Percentiles rank a stretch among this genome's conserved stretches.
phyloP scores from a whole-genome alignment of 2,797 vertebrate genomes.

The Manis javanica region DNA sequence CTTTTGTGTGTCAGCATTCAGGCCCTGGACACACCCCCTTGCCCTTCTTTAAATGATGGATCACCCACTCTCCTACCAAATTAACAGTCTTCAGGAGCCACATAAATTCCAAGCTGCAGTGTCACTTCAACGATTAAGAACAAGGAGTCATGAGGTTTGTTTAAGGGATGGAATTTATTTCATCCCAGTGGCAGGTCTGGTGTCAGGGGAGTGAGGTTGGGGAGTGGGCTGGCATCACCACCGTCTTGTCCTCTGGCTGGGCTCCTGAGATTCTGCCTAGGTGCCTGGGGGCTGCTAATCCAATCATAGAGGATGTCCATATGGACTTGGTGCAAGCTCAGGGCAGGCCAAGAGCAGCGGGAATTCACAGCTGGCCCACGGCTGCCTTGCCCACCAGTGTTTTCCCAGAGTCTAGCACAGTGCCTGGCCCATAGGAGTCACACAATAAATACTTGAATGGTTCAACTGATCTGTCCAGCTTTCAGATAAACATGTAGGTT shows the following conservation, averaged over 20 bases:
- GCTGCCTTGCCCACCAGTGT: not conserved
- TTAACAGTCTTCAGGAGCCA: constrained; percentile 5
- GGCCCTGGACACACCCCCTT: not conserved
- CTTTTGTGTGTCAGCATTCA: not conserved
- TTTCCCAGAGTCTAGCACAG: not conserved
- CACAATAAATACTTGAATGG: not conserved
- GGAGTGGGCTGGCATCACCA: accelerated
- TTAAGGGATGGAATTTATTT: not conserved
- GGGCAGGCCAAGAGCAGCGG: not conserved
- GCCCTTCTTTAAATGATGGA: not conserved
- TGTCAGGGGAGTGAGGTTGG: not conserved
- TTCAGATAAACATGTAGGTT: not conserved
- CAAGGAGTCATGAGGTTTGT: not conserved
- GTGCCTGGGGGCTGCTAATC: not conserved
- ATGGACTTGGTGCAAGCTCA: not conserved
- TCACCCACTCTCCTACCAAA: not conserved
- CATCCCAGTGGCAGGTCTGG: not conserved
- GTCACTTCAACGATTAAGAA: not conserved
- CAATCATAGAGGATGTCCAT: not conserved
- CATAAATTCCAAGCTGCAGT: constrained; percentile 24
- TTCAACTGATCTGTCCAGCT: not conserved
- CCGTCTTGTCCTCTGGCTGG: not conserved
- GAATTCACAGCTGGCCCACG: not conserved
- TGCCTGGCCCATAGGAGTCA: not conserved
- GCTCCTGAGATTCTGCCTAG: not conserved